Evolutionary conservation across 2,113 vertebrate genomes (phyloP), one percentile per base, ranked within the genome.

Genomic region (Orycteropus afer): DNA sequence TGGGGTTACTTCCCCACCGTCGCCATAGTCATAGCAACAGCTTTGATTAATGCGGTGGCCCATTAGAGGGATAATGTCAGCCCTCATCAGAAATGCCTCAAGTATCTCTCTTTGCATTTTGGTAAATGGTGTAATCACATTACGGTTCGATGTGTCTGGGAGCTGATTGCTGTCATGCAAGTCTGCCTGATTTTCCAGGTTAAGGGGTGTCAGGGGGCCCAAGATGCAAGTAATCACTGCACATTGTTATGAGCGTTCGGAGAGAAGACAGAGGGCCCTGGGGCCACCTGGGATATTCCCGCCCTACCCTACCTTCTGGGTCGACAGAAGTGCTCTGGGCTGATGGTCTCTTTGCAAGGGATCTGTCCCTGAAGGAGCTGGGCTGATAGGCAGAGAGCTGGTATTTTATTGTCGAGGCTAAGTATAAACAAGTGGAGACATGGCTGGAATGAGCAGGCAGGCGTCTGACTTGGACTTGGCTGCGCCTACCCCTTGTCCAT

Each of bases 121-220:
- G 96, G 97, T 94, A 97, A 97, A 97, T 95, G 86, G 53, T 2
- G 49, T 97, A 93, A 96, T 97, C 97, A 97, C 94, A 97, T 96
- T 97, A 94, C 7, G 0, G 93, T 97, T 97, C 65, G 83, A 81
- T 76, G 65, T 87, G 94, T 95, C 96, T 96, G 94, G 57, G 78
- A 97, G 84, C 77, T 90, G 93, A 96, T 92, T 97, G 95, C 95
- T 91, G 91, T 86, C 18, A 0, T 1, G 45, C 91, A 94, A 86
- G 85, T 94, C 87, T 92, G 96, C 88, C 92, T 97, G 92, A 97
- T 94, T 97, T 98, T 97, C 95, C 73, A 77, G 90, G 89, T 92
- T 96, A 95, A 97, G 95, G 92, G 93, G 89, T 76, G 45, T 92
- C 40, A 15, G 91, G 86, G 90, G 89, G 92, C 94, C 86, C 17